Base-by-base conservation (phyloP, 2,797 vertebrate genomes). In the Toxotes lorentzi region DNA sequence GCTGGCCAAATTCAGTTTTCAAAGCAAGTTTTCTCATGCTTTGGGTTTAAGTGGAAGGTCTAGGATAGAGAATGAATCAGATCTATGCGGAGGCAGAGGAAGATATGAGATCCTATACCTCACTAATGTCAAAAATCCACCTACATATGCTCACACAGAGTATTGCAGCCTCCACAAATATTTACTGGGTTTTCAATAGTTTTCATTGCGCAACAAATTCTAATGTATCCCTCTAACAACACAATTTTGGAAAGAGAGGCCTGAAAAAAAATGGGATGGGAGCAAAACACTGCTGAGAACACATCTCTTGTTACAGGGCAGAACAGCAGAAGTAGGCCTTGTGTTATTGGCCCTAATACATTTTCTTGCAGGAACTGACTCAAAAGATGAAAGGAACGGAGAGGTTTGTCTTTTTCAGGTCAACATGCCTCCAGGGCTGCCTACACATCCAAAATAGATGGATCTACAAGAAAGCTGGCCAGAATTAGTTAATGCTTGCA, bases 381-480 rank as follows among this genome's bases (percentile, higher is more conserved):
- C 73, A 71, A 57, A 88, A 92, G 91, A 94, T 93, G 87, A 94
- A 94, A 93, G 83, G 80, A 85, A 86, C 63, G 67, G 71, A 83
- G 84, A 84, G 70, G 83, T 91, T 91, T 78, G 83, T 91, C 86
- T 94, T 91, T 94, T 95, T 73, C 92, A 94, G 95, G 94, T 95
- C 94, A 95, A 81, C 83, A 72, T 86, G 77, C 93, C 94, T 94
- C 93, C 72, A 76, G 94, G 91, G 93, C 90, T 87, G 86, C 90
- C 78, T 85, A 83, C 85, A 80, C 87, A 90, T 93, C 87, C 80
- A 91, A 92, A 94, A 93, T 86, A 92, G 87, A 93, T 84, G 73
- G 82, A 92, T 92, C 78, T 85, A 76, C 76, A 76, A 80, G 78
- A 82, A 84, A 81, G 76, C 83, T 79, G 85, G 72, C 79, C 79